Evolutionary conservation across 92 coral and sea anemone genomes (phyloP), one percentile per base, ranked within the genome.

Genomic region (Zoanthus gigantus): DNA sequence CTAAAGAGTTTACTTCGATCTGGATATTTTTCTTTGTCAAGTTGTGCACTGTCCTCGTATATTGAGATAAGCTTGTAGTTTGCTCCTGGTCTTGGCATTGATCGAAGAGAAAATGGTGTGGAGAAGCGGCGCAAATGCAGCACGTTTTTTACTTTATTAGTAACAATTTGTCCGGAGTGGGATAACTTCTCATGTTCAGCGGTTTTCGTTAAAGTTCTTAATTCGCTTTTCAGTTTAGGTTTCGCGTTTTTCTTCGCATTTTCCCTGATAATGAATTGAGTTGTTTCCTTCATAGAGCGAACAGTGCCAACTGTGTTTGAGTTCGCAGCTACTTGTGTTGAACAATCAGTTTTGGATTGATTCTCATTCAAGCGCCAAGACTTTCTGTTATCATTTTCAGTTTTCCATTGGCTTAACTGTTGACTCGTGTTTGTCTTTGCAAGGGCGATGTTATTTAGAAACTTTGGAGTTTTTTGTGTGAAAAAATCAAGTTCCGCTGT

Each of bases 1-100:
- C 85, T 81, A 28, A 81, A 81, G 4, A 81, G 57, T 28, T 66
- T 66, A 53, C 47, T 81, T 14, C 85, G 73, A 47, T 66, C 74
- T 4, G 85, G 85, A 46, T 81, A 81, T 3, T n/a, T 14, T 8
- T 23, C 52, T 4, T 23, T 9, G 12, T 67, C 60, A 0, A 12
- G 23, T 30, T n/a, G 60, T 6, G 6, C 75, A n/a, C 0, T 7
- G 10, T 81, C 75, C 60, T 81, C 75, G 5, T 81, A 44, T 4
- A 44, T 52, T 30, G 74, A 81, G 0, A 81, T 65, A 23, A 37
- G 58, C 61, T 66, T 81, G 74, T 81, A 81, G 17, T 14, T 81
- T 15, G 15, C 2, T 1, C 85, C 6, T 45, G 75, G 67, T 67
- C 74, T 54, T 47, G 85, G 66, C 37, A 81, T 44, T 9, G 74